Percentiles rank a stretch among this genome's conserved stretches.
These are phyloP conservation scores for Climacteris rufus DNA, from an alignment of 2,113 vertebrate species.

Conservation along the genomic window DNA sequence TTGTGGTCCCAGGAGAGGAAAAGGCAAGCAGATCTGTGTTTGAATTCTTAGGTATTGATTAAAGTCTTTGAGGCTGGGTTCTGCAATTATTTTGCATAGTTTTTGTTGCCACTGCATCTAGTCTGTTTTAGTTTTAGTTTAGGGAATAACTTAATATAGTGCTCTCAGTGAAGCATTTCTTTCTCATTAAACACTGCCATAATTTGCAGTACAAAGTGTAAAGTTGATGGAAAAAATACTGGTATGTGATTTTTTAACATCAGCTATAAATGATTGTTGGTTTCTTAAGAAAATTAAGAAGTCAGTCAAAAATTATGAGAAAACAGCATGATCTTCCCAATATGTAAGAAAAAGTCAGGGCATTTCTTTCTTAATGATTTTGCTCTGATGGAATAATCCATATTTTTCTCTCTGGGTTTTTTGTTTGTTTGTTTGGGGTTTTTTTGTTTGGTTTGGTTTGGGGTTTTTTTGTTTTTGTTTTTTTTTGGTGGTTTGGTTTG, in stretches of 20 bases:
- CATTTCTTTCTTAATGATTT: neutral
- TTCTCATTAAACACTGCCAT: neutral
- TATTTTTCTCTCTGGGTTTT: neutral
- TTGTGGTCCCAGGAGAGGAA: neutral
- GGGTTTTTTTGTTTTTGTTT: neutral
- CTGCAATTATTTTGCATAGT: neutral
- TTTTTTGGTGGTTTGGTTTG: neutral
- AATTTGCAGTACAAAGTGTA: neutral
- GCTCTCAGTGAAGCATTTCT: neutral
- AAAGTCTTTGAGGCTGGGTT: neutral
- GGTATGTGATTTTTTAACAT: neutral
- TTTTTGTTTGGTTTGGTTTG: neutral
- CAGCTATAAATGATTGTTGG: neutral
- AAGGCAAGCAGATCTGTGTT: neutral
- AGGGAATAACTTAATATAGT: neutral
- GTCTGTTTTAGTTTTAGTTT: neutral
- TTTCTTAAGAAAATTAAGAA: neutral
- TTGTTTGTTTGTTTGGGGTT: neutral
- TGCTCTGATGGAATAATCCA: neutral
- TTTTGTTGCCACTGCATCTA: neutral
- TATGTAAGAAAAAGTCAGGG: neutral
- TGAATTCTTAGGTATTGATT: neutral
- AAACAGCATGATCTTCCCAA: neutral
- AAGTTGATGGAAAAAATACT: neutral
- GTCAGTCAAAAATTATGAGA: neutral